These are phyloP conservation scores for Brachyhypopomus occidentalis DNA, from an alignment of 2,113 vertebrate genomes.

Conservation along the genomic window DNA sequence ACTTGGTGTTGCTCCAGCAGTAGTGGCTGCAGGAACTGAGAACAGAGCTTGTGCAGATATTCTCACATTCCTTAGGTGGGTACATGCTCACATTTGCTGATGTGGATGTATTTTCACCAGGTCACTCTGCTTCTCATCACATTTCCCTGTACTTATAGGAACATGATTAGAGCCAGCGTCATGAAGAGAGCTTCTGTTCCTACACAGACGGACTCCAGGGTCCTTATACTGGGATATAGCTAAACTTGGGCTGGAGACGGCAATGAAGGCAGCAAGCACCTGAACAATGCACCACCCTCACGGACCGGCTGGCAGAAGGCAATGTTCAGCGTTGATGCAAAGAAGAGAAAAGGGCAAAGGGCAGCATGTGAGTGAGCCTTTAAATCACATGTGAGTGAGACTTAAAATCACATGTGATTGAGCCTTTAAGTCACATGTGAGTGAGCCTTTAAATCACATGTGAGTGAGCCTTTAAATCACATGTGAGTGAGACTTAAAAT, in stretches of 20 bases:
- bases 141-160: constrained; percentile 35
- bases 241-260: constrained; percentile 44
- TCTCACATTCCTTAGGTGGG: constrained; percentile 65
- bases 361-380: constrained; percentile 40
- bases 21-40: constrained; percentile 13
- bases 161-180: constrained; percentile 27
- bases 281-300: constrained; percentile 65
- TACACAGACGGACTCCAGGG: constrained; percentile 1
- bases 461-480: no score
- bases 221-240: constrained; percentile 36
- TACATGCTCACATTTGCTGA: not conserved
- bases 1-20: constrained; percentile 6
- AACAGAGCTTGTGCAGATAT: constrained; percentile 38
- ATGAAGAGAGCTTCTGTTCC: constrained; percentile 12
- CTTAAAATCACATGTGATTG: no score
- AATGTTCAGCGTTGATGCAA: no score
- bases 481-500: no score
- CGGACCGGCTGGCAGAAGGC: constrained; percentile 33
- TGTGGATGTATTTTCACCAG: not conserved
- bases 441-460: no score
- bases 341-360: constrained; percentile 33
- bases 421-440: no score
- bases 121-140: not conserved
- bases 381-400: not conserved
- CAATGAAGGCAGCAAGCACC: constrained; percentile 58